phyloP scores from a whole-genome alignment of 2,113 vertebrate species.

The Steatornis caripensis region DNA sequence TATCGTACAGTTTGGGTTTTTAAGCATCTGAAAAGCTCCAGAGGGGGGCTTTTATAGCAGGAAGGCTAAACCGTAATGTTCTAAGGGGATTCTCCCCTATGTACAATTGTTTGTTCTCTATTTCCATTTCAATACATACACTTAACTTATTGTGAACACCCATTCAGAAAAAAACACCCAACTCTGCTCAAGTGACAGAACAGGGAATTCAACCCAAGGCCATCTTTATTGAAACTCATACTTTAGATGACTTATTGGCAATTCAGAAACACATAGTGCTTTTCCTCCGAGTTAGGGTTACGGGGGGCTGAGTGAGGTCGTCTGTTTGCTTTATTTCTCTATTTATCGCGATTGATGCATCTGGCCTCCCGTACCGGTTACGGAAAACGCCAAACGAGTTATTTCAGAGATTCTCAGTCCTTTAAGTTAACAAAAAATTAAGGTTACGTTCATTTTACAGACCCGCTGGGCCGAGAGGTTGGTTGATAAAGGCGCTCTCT shows the following conservation, averaged over 20 bases:
- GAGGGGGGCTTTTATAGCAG: background rate
- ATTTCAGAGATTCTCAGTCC: background rate
- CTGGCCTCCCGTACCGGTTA: background rate
- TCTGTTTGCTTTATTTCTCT: background rate
- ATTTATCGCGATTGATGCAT: accelerated
- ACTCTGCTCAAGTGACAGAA: background rate
- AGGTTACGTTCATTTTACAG: background rate
- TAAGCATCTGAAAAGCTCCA: background rate
- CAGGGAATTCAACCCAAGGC: background rate
- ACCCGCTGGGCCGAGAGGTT: background rate
- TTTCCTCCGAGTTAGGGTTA: background rate
- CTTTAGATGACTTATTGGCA: background rate
- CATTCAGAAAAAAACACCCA: background rate
- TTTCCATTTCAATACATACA: background rate
- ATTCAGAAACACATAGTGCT: background rate
- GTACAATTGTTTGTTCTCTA: background rate
- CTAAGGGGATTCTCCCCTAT: background rate
- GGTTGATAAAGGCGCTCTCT: background rate
- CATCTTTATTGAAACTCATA: background rate
- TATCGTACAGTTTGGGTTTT: background rate
- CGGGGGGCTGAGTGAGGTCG: background rate
- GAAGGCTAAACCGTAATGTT: background rate
- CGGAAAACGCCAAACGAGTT: background rate
- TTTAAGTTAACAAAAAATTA: background rate
- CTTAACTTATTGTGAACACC: background rate